Base-by-base conservation (phyloP, 2,113 vertebrate genomes). In the Condylura cristata region DNA sequence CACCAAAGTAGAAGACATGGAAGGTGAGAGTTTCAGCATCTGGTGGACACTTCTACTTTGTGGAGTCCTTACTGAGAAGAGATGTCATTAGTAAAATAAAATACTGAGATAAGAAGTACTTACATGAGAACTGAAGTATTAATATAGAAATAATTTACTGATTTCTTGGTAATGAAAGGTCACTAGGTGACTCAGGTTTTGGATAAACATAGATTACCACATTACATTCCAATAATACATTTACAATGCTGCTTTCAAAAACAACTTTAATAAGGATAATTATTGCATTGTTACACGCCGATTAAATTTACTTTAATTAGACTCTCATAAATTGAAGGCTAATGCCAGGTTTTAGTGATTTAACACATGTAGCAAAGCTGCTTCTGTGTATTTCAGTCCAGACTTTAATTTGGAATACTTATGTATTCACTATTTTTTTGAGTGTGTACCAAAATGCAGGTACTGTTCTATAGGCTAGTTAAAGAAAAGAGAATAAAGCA, bases 351-450 rank as follows among this genome's bases (percentile, higher is more conserved):
- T 65, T 79, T 51, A 71, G 12, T 37, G n/a, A 92, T 84, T 60
- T 84, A 65, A 63, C 22, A 90, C 37, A 61, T 26, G 6, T 20
- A 84, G 4, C 44, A 84, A 80, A 92, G 44, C 44, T 48, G 28
- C 13, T 86, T 66, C 78, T 79, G 80, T 94, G 82, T 26, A 90
- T 72, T 84, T 88, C 51, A 87, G 44, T n/a, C 71, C n/a, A 94
- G 85, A 90, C 22, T 66, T 75, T 89, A 87, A 86, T n/a, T 30
- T 81, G 30, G 80, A 65, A 83, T 65, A 51, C 87, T 89, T 91
- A 72, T 74, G 32, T 70, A 65, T 3, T n/a, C 37, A 75, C 32
- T 11, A 34, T 66, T 56, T 78, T 66, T 91, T 3, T 86, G n/a
- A 32, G 13, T 39, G 2, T 34, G n/a, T 85, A 39, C 6, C 37